These are phyloP conservation scores for Thripadectes ignobilis DNA, from an alignment of 2,797 vertebrate species.

Conservation along the genomic window DNA sequence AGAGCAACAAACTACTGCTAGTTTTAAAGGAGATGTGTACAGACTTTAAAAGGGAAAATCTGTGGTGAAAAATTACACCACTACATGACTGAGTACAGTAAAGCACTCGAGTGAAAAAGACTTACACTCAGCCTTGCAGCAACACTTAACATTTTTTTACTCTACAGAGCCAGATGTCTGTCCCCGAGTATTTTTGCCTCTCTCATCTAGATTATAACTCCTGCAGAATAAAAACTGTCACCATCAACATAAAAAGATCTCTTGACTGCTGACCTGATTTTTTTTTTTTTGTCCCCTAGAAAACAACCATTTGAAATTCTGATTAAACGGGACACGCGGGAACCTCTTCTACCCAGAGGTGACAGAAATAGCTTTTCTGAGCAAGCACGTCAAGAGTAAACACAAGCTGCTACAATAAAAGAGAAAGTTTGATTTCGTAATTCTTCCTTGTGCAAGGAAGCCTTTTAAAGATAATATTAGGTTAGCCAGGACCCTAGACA, in stretches of 20 bases:
- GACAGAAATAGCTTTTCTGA: slow-evolving; percentile 34
- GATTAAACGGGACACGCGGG: background rate
- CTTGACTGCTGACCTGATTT: slow-evolving; percentile 23
- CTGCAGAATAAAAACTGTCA: background rate
- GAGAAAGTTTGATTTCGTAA: slow-evolving; percentile 60
- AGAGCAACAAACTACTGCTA: background rate
- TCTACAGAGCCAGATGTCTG: slow-evolving; percentile 11
- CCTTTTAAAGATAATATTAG: slow-evolving; percentile 51
- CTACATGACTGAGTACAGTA: background rate
- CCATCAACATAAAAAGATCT: slow-evolving; percentile 23
- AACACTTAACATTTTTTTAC: slow-evolving; percentile 48
- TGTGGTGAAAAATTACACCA: background rate
- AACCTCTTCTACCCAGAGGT: background rate
- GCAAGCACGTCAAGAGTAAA: slow-evolving; percentile 32
- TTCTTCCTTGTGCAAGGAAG: slow-evolving; percentile 38
- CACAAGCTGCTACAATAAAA: slow-evolving; percentile 37
- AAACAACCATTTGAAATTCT: slow-evolving; percentile 27
- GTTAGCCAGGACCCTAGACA: slow-evolving; percentile 39
- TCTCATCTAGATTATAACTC: slow-evolving; percentile 21
- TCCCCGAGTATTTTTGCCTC: slow-evolving; percentile 26
- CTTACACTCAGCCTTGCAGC: slow-evolving; percentile 35
- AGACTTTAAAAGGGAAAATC: background rate
- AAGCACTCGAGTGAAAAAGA: background rate
- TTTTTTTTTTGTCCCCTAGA: background rate
- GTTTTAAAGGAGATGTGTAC: background rate